A percentile compares a stretch with the other conserved stretches of the same genome.
phyloP scores from a whole-genome alignment of 2,797 vertebrate species.

The Notolabrus celidotus region DNA sequence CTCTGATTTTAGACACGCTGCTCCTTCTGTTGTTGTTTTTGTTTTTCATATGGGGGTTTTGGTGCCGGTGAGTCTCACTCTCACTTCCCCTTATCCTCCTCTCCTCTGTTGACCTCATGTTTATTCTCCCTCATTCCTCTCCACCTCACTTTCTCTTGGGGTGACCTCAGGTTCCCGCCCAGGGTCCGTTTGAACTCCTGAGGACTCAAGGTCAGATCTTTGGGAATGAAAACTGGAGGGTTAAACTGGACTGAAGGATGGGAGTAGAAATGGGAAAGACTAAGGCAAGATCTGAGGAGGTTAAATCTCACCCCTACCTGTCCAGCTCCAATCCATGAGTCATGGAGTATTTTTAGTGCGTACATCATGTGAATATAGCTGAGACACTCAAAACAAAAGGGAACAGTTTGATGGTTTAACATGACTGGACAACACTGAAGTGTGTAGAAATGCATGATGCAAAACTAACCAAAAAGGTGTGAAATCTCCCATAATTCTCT shows the following conservation, averaged over 20 bases:
- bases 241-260: background rate
- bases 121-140: slow-evolving; percentile 47
- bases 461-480: background rate
- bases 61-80: slow-evolving; percentile 67
- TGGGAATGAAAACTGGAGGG: slow-evolving; percentile 7
- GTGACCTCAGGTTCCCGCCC: slow-evolving; percentile 58
- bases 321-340: slow-evolving; percentile 1
- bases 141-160: slow-evolving; percentile 10
- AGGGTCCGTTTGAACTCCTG: slow-evolving; percentile 3
- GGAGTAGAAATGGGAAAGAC: background rate
- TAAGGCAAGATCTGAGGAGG: background rate
- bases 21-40: slow-evolving; percentile 42
- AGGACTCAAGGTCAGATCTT: slow-evolving; percentile 31
- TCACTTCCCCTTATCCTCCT: slow-evolving; percentile 38
- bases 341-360: background rate
- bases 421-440: background rate
- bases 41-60: slow-evolving; percentile 32
- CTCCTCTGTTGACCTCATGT: slow-evolving; percentile 50
- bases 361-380: background rate
- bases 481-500: slow-evolving; percentile 24
- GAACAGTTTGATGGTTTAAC: background rate
- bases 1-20: slow-evolving; percentile 54
- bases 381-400: background rate
- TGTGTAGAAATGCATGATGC: background rate
- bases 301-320: background rate